These are phyloP conservation scores for Vollenhovia emeryi DNA, from an alignment of 1,140 invertebrate species.

Conservation along the genomic window DNA sequence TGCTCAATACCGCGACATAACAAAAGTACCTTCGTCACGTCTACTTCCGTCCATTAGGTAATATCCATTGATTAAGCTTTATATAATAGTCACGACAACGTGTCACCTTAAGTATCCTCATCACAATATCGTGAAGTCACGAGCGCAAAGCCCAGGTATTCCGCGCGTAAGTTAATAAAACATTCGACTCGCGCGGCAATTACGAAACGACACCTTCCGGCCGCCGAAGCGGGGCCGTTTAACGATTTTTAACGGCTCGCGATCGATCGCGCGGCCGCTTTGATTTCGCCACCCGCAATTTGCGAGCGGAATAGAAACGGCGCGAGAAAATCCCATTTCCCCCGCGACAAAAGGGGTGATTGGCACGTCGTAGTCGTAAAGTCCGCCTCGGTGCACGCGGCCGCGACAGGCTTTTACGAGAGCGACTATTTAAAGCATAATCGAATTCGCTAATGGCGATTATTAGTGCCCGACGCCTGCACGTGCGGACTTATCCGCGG, in stretches of 20 bases:
- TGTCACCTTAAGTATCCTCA: conserved; percentile 10
- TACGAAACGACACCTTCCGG: conserved; percentile 47
- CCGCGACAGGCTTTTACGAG: conserved; percentile 68
- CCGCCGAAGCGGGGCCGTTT: conserved; percentile 5
- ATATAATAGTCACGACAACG: conserved; percentile 19
- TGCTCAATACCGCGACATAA: conserved; percentile 3
- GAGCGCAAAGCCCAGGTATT: background rate
- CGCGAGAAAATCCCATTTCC: conserved; percentile 54
- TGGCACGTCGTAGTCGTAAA: conserved; percentile 53
- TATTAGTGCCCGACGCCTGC: conserved; percentile 59
- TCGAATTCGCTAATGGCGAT: conserved; percentile 65
- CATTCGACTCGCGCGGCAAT: conserved; percentile 36
- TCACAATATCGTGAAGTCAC: background rate
- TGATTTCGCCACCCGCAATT: conserved; percentile 56
- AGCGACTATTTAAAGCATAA: conserved; percentile 73
- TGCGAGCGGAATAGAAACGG: conserved; percentile 52
- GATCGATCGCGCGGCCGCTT: conserved; percentile 39
- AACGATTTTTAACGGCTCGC: conserved; percentile 43
- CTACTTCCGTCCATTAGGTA: conserved; percentile 28
- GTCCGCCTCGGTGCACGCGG: conserved; percentile 35
- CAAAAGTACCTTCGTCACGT: conserved; percentile 7
- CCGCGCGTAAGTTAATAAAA: conserved; percentile 30
- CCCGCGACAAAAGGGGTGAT: conserved; percentile 54
- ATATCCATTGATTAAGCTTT: conserved; percentile 13
- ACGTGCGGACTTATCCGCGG: conserved; percentile 36